Conservation (phyloP, 2,888 invertebrate species). For the Beris morrisii region DNA sequence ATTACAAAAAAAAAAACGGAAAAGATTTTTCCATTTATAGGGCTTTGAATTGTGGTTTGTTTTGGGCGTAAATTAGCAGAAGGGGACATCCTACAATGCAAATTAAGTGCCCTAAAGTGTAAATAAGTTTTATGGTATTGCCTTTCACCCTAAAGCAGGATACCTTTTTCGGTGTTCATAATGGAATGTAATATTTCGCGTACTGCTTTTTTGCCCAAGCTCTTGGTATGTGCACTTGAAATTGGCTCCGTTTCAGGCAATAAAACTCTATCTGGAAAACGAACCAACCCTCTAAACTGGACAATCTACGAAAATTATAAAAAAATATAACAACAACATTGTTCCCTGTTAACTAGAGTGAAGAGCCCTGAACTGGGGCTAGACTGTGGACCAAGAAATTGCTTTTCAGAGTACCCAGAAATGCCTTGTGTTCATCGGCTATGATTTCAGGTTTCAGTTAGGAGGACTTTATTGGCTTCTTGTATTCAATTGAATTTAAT, state of each 20-base stretch:
- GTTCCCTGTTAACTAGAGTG: no score
- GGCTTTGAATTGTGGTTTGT: no score
- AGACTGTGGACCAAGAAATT: slow-evolving; percentile 11
- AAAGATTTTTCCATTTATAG: no score
- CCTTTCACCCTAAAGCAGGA: not conserved
- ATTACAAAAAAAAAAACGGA: no score
- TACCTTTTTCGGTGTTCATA: not conserved
- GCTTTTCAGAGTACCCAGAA: not conserved
- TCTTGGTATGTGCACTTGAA: not conserved
- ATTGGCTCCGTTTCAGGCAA: not conserved
- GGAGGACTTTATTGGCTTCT: slow-evolving; percentile 22
- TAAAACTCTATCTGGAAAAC: no score
- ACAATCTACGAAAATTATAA: no score
- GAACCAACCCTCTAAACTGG: no score
- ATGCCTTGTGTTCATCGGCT: not conserved
- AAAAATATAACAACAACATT: no score
- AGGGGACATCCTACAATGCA: not conserved
- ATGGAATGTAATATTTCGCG: not conserved
- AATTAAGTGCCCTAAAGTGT: not conserved
- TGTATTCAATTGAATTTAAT: slow-evolving; percentile 17
- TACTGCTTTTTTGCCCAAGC: not conserved
- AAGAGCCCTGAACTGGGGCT: not conserved
- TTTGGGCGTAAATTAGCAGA: no score
- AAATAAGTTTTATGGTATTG: not conserved
- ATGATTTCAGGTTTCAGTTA: slow-evolving; percentile 9